Percentiles rank a stretch among this genome's conserved stretches.
These are phyloP conservation scores for Protobothrops mucrosquamatus DNA, from an alignment of 2,113 vertebrate species.

Conservation along the genomic window DNA sequence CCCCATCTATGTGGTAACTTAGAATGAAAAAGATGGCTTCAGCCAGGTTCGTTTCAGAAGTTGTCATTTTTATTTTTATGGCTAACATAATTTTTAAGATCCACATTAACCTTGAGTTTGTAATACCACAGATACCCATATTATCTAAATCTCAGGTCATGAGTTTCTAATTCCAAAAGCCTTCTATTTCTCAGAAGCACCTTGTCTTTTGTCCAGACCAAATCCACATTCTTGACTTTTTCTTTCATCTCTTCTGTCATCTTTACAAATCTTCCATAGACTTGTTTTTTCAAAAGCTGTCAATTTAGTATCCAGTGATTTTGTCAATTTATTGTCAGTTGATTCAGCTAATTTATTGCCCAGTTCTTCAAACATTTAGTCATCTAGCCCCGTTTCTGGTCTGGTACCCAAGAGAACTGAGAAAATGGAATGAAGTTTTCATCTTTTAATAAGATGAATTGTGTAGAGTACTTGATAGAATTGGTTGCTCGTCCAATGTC, in stretches of 20 bases:
- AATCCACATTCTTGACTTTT: neutral
- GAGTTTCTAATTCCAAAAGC: neutral
- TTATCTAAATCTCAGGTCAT: neutral
- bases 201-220: neutral
- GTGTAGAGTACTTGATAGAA: slow-evolving; percentile 43
- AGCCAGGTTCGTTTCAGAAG: too few species aligned
- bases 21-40: too few species aligned
- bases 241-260: neutral
- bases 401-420: neutral
- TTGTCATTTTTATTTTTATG: neutral
- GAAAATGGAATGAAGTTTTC: slow-evolving; percentile 18
- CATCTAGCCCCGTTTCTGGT: neutral
- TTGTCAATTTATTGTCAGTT: neutral
- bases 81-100: neutral
- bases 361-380: neutral
- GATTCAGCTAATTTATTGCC: neutral
- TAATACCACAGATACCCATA: neutral
- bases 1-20: too few species aligned
- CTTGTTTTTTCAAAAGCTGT: neutral
- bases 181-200: neutral
- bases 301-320: neutral
- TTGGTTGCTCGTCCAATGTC: neutral
- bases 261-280: neutral
- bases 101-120: neutral
- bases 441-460: slow-evolving; percentile 32